Evolutionary conservation across 2,888 invertebrate genomes (phyloP).

Genomic region (Agonopterix subpropinquella): DNA sequence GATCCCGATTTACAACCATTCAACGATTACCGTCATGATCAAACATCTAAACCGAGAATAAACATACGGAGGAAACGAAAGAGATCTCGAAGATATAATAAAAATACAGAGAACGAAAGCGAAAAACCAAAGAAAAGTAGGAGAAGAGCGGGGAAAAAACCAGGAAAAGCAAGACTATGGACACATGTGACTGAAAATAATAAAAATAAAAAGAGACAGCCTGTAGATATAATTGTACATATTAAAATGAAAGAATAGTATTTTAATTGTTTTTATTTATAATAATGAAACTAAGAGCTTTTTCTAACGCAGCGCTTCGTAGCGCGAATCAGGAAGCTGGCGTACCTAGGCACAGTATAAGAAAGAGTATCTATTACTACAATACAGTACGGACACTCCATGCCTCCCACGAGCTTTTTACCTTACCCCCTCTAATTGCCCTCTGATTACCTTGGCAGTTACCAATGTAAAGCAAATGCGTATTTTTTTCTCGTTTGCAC

Average conservation of each 20-base stretch:
- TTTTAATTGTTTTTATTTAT: neutral
- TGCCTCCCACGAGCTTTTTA: no score
- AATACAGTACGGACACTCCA: no score
- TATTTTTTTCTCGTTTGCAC: no score
- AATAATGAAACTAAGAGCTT: neutral
- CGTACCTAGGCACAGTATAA: no score
- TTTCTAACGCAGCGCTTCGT: conserved; percentile 2
- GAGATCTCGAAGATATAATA: neutral
- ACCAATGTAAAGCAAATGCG: no score
- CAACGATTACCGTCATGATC: no score
- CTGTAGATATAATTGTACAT: conserved; percentile 45
- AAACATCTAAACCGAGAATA: no score
- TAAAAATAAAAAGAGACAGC: conserved; percentile 16
- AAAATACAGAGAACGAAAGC: neutral
- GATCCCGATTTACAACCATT: no score
- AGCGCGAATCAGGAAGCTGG: no score
- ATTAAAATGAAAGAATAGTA: conserved; percentile 40
- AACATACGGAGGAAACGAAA: neutral
- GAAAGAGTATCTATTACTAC: no score
- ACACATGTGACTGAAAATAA: neutral
- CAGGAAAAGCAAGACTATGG: neutral
- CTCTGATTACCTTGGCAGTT: no score
- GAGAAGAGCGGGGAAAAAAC: neutral
- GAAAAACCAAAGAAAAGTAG: neutral
- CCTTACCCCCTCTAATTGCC: no score